Evolutionary conservation across 2,888 invertebrate genomes (phyloP).

Genomic region (Monoplex corrugatus): DNA sequence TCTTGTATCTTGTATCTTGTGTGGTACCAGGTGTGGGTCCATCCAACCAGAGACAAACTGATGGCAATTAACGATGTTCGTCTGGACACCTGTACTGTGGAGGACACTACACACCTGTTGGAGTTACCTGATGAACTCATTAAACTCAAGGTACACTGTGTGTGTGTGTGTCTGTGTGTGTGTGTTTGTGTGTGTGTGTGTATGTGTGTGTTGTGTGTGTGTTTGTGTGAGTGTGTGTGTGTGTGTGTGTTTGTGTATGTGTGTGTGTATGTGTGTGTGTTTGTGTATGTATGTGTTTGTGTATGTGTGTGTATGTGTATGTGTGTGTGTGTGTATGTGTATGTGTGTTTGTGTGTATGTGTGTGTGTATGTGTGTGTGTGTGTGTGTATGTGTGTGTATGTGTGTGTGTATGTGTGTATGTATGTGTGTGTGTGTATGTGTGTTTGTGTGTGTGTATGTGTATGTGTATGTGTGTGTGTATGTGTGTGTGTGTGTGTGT

Average conservation of each 20-base stretch:
- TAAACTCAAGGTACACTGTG: slow-evolving; percentile 79
- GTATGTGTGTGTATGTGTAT: too few relatives aligned
- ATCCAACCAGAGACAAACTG: slow-evolving; percentile 91
- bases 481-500: neutral
- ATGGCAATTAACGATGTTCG: slow-evolving; percentile 93
- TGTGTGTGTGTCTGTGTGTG: too few relatives aligned
- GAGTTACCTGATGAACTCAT: slow-evolving; percentile 83
- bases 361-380: neutral
- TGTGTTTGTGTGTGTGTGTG: too few relatives aligned
- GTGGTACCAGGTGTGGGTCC: slow-evolving; percentile 87
- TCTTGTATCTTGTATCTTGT: too few relatives aligned
- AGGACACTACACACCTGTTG: slow-evolving; percentile 83
- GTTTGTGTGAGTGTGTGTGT: neutral
- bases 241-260: neutral
- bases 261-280: neutral
- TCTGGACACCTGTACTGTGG: slow-evolving; percentile 87
- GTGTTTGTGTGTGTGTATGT: neutral
- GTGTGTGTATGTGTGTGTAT: neutral
- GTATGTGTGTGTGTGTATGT: neutral
- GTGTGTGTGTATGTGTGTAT: neutral
- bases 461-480: neutral
- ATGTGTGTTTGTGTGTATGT: neutral
- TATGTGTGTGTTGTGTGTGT: neutral
- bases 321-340: neutral
- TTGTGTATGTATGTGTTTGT: too few relatives aligned